phyloP scores from a whole-genome alignment of 2,113 vertebrate genomes.

The Prinia subflava region DNA sequence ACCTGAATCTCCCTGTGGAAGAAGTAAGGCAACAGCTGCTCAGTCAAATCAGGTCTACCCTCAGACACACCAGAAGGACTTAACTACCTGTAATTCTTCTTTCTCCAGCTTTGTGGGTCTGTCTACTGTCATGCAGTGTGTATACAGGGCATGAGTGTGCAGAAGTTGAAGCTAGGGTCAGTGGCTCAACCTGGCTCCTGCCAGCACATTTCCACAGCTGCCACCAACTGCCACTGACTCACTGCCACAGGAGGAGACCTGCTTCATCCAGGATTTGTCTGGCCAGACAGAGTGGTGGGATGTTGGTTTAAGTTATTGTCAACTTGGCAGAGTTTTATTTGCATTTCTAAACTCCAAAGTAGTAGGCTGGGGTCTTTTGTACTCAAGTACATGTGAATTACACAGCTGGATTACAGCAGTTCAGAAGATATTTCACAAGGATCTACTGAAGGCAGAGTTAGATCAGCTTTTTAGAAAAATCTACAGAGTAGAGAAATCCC shows the following conservation, averaged over 20 bases:
- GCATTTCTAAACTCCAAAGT: background rate
- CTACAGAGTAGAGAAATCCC: background rate
- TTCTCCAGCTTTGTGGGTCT: background rate
- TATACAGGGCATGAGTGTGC: background rate
- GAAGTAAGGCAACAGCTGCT: background rate
- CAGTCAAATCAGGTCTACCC: background rate
- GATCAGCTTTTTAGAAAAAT: background rate
- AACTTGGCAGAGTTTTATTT: background rate
- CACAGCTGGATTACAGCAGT: background rate
- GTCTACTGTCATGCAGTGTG: background rate
- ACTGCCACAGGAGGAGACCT: background rate
- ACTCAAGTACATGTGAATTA: background rate
- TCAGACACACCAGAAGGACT: background rate
- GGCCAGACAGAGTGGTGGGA: background rate
- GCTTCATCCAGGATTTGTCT: background rate
- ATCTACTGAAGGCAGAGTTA: background rate
- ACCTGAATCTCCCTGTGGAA: slow-evolving; percentile 89
- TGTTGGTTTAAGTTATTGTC: background rate
- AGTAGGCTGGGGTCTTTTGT: background rate
- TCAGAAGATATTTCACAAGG: background rate
- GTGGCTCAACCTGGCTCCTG: background rate
- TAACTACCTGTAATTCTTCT: background rate
- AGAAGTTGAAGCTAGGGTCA: background rate
- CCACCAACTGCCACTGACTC: background rate
- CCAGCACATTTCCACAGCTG: background rate